phyloP scores from a whole-genome alignment of 2,797 vertebrate species.

The Ceyx erithaca region DNA sequence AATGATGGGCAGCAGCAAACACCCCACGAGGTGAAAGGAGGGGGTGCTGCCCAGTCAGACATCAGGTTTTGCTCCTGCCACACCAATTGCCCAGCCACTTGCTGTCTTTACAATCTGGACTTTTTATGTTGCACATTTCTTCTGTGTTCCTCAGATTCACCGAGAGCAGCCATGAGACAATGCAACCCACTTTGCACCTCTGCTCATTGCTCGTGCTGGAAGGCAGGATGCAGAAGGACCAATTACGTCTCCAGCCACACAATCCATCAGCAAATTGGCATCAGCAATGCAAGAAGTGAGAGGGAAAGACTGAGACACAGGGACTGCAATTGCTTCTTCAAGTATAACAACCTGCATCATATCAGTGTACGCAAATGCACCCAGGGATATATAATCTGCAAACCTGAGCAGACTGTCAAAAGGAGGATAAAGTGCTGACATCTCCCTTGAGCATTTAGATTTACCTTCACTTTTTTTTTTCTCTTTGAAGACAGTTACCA shows the following conservation, averaged over 20 bases:
- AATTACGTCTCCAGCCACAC: background rate
- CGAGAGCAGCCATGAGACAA: accelerated
- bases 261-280: background rate
- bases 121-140: background rate
- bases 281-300: background rate
- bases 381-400: background rate
- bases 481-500: background rate
- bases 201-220: accelerated
- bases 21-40: accelerated
- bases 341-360: background rate
- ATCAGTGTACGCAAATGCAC: background rate
- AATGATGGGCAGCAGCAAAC: background rate
- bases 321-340: background rate
- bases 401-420: background rate
- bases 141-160: background rate
- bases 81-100: background rate
- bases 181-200: background rate
- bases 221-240: background rate
- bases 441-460: background rate
- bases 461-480: background rate
- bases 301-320: background rate
- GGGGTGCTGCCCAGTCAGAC: accelerated
- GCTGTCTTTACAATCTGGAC: background rate
- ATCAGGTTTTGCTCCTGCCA: accelerated
- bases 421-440: background rate